A percentile compares a stretch with the other conserved stretches of the same genome.
Evolutionary conservation across 2,113 vertebrate genomes (phyloP).

Genomic region (Meles meles): DNA sequence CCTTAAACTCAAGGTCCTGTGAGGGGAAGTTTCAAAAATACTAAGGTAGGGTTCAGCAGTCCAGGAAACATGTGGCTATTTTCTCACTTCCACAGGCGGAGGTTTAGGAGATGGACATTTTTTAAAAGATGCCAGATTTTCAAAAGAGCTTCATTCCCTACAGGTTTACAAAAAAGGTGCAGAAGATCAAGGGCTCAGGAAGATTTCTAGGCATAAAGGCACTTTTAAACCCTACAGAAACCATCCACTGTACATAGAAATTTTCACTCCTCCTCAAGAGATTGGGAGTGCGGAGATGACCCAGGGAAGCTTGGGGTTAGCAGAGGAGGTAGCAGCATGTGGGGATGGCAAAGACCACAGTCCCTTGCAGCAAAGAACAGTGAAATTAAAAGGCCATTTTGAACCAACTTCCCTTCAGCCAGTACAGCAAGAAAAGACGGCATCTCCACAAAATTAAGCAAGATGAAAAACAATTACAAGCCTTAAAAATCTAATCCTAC

Average conservation of each 20-base stretch:
- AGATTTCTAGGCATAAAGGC: neutral
- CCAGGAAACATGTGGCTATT: neutral
- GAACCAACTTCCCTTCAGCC: neutral
- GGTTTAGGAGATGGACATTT: neutral
- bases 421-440: neutral
- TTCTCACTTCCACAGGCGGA: neutral
- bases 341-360: neutral
- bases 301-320: neutral
- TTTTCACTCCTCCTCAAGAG: neutral
- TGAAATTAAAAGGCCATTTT: neutral
- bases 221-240: neutral
- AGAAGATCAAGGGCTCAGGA: neutral
- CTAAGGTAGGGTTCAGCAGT: neutral
- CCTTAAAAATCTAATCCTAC: neutral
- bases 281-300: neutral
- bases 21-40: neutral
- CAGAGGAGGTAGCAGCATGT: neutral
- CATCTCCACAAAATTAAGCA: neutral
- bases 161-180: neutral
- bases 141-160: neutral
- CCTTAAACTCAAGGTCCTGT: neutral
- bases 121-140: neutral
- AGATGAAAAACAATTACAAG: neutral
- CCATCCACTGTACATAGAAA: too few species aligned
- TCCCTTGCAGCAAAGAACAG: neutral